Evolutionary conservation across 1,140 invertebrate genomes (phyloP), one percentile per base, ranked within the genome.

Genomic region (Himalopsyche phryganea): DNA sequence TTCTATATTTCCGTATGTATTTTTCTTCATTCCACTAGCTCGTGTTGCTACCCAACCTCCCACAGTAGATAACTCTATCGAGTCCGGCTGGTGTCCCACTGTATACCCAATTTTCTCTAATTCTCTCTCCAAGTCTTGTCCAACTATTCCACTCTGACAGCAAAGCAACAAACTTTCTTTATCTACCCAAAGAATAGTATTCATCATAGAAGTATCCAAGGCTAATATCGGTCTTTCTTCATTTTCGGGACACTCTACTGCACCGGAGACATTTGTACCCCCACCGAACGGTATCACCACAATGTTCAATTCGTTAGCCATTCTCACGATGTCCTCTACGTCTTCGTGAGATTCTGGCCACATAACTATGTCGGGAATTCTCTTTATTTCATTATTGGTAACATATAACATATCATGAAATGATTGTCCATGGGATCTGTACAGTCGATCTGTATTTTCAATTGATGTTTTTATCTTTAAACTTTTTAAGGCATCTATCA

Each of bases 11-110:
- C 87, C 87, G 68, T 88, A 90, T 33, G 81, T 79, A 69, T 90
- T 90, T 70, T 90, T 90, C 71, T 90, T 90, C 88, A 90, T 90
- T 10, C 87, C 87, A 13, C 85, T 88, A 1, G 87, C 87, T 66
- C 87, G 68, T 0, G 87, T 90, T 0, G 87, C 85, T 13, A 90
- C 84, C 87, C 87, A 90, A 9, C 87, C 87, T 14, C 87, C 88
- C 5, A 90, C 69, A 68, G 86, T 87, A n/a, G 78, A 80, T 67
- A 90, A 89, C 68, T 89, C 87, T 70, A 86, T 84, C 0, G 85
- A 88, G 69, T 89, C 88, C 6, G 87, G 87, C 69, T 90, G 87
- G 71, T 89, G 88, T 2, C 81, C 82, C 19, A 74, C 74, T 42
- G 80, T 82, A 56, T 72, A 78, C 11, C 80, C 81, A 65, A 66